A percentile compares a stretch with the other conserved stretches of the same genome.
Conservation (phyloP, 2,888 invertebrate genomes). For the Archaeoteleia sp. region DNA sequence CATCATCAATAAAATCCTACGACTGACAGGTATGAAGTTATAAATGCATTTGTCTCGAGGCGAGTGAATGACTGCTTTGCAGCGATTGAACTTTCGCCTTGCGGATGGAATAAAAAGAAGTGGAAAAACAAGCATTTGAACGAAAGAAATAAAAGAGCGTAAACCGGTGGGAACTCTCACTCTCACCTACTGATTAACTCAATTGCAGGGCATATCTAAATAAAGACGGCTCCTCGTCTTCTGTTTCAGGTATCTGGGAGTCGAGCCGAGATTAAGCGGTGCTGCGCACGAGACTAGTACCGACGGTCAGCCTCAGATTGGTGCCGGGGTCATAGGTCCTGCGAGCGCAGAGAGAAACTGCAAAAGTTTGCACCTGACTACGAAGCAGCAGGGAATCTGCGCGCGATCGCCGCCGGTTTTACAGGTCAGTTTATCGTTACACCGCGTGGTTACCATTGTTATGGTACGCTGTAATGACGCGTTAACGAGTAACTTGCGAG, state of each 20-base stretch:
- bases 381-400: constrained; percentile 72
- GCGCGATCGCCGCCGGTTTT: constrained; percentile 71
- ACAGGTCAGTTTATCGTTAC: constrained; percentile 68
- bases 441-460: no score
- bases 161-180: constrained; percentile 22
- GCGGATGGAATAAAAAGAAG: constrained; percentile 3
- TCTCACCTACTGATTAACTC: constrained; percentile 21
- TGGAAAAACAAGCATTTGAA: background rate
- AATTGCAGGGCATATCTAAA: constrained; percentile 14
- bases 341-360: constrained; percentile 72
- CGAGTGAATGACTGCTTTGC: constrained; percentile 1
- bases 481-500: no score
- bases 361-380: constrained; percentile 71
- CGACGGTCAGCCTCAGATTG: constrained; percentile 64
- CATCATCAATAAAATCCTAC: constrained; percentile 1
- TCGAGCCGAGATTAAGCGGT: constrained; percentile 66
- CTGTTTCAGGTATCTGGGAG: constrained; percentile 69
- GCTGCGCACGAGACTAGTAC: constrained; percentile 60
- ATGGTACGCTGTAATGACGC: no score
- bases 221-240: constrained; percentile 15
- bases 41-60: constrained; percentile 16
- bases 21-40: constrained; percentile 21
- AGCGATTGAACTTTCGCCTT: background rate
- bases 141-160: constrained; percentile 3
- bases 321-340: constrained; percentile 72